Evolutionary conservation across 1,140 invertebrate genomes (phyloP), one percentile per base, ranked within the genome.

Genomic region (Anastrepha obliqua): DNA sequence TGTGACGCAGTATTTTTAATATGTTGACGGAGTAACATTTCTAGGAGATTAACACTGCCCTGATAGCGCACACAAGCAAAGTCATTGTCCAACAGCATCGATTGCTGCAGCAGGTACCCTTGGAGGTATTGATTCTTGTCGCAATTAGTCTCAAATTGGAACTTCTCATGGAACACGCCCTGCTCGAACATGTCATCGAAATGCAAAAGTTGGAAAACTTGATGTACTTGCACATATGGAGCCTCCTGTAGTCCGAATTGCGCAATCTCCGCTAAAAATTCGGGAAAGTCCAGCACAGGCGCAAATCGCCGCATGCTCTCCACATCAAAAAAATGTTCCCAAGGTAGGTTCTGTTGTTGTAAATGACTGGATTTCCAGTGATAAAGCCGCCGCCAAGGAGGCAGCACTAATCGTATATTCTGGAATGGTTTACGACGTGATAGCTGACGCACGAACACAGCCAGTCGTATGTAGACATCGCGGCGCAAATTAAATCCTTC

Each of bases 401-500:
- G 98, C 88, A 99, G 93, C 55, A 98, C 96, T 89, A 97, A 92
- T 86, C 94, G 94, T 92, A 95, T 95, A 92, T 94, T 93, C 92
- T 90, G 51, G 89, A 90, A 90, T 7, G 90, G 89, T 94, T 90
- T 89, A 88, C 90, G 88, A 88, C 94, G 91, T 91, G 94, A 94
- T 88, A 97, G 94, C 88, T 95, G 94, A 90, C 95, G 94, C 0
- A 97, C 94, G 90, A 99, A 96, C 86, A 97, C 96, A 15, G 98
- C 98, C 90, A 99, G 95, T 90, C 99, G 95, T 94, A 99, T 96
- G 90, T 98, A 99, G 11, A 99, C 98, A 95, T 99, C 99, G 88
- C 98, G 94, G 85, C 98, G 94, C 88, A 99, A 94, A 95, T 99
- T 99, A 92, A 99, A 99, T 0, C 99, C 99, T 95, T 99, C 98